phyloP scores from a whole-genome alignment of 2,113 vertebrate genomes.

The Brachirus orientalis region DNA sequence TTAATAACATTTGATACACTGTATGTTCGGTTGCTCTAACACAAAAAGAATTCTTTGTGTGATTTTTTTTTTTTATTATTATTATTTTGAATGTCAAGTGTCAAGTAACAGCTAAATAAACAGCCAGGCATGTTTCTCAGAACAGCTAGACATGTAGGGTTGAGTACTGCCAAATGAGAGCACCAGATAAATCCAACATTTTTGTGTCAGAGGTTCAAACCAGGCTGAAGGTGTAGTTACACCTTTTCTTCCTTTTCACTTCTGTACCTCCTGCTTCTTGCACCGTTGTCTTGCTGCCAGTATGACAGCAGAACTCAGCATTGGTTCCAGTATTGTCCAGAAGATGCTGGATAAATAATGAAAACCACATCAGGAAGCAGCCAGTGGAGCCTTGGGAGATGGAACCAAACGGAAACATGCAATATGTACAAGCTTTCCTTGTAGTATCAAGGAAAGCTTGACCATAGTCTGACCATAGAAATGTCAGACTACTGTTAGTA shows the following conservation, averaged over 20 bases:
- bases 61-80: neutral
- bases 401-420: conserved; percentile 70
- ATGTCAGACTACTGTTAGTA: no score
- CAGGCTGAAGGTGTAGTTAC: conserved; percentile 40
- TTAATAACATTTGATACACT: conserved; percentile 38
- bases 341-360: conserved; percentile 78
- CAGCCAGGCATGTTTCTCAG: conserved; percentile 19
- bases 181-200: conserved; percentile 28
- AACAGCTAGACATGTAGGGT: neutral
- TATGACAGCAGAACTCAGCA: conserved; percentile 59
- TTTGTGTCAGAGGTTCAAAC: conserved; percentile 34
- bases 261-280: conserved; percentile 30
- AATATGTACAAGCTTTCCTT: conserved; percentile 66
- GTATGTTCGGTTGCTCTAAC: conserved; percentile 2
- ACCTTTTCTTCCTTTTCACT: neutral
- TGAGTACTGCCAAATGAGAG: no score
- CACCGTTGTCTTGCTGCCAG: conserved; percentile 50
- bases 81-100: neutral
- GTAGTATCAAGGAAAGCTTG: no score
- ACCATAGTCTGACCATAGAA: no score
- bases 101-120: conserved; percentile 52
- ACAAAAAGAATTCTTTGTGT: conserved; percentile 4
- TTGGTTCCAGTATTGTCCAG: conserved; percentile 65
- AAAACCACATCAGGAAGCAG: conserved; percentile 76
- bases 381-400: conserved; percentile 62